Evolutionary conservation across 2,113 vertebrate genomes (phyloP).

Genomic region (Onychorhynchus coronatus): DNA sequence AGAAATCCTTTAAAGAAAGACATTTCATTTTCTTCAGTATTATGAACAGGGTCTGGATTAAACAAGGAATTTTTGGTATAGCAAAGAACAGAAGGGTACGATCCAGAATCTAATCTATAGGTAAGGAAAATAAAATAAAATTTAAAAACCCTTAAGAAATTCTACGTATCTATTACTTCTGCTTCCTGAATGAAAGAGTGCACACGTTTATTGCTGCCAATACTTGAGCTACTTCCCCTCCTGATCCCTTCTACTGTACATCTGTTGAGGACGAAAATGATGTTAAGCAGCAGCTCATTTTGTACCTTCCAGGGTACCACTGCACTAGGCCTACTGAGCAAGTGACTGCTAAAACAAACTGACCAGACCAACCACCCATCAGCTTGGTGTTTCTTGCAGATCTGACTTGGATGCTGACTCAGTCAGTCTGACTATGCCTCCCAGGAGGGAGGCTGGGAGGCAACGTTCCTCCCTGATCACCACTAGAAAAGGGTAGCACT

Average conservation of each 20-base stretch:
- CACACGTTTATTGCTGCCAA: background rate
- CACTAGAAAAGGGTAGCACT: background rate
- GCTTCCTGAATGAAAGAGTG: background rate
- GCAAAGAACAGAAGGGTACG: background rate
- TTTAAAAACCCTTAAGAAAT: background rate
- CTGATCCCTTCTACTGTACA: background rate
- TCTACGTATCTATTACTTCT: background rate
- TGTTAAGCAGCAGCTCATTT: background rate
- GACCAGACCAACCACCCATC: background rate
- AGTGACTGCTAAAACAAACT: background rate
- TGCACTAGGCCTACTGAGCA: background rate
- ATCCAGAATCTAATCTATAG: background rate
- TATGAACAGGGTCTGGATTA: background rate
- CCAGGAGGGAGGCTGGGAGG: background rate
- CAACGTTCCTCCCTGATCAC: background rate
- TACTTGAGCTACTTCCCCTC: background rate
- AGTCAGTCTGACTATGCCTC: no score
- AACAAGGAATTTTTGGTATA: background rate
- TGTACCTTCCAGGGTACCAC: background rate
- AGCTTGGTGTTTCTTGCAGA: background rate
- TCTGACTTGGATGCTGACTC: background rate
- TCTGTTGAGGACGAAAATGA: background rate
- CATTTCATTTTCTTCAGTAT: background rate
- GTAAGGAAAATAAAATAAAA: background rate
- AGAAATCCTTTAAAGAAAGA: background rate